Conservation (phyloP, 2,888 invertebrate genomes). For the Leucophenga maculata region DNA sequence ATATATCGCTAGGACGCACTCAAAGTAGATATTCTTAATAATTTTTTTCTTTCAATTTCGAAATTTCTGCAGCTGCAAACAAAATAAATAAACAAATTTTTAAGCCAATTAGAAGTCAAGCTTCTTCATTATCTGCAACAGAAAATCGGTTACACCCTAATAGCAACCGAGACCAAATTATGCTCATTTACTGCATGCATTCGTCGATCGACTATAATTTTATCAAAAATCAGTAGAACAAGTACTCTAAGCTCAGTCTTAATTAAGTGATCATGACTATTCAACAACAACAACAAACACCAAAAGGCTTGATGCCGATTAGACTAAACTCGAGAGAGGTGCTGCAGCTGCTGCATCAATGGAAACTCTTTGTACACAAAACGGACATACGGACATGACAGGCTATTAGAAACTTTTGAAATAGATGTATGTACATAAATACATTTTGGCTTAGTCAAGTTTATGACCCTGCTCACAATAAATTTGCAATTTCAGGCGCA, state of each 20-base stretch:
- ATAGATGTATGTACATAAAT: neutral
- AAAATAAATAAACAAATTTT: neutral
- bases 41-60: too few relatives aligned
- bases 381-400: too few relatives aligned
- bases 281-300: constrained; percentile 50
- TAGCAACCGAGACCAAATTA: constrained; percentile 55
- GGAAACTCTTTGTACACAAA: too few relatives aligned
- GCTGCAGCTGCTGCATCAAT: constrained; percentile 2
- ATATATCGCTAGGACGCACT: too few relatives aligned
- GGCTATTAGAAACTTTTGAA: neutral
- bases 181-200: constrained; percentile 55
- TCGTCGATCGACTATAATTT: constrained; percentile 44
- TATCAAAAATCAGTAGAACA: constrained; percentile 50
- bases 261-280: constrained; percentile 63
- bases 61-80: too few relatives aligned
- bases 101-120: neutral
- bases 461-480: neutral
- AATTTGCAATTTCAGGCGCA: constrained; percentile 3
- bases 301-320: neutral
- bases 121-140: constrained; percentile 11
- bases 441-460: too few relatives aligned
- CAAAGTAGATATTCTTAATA: too few relatives aligned
- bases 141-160: constrained; percentile 27
- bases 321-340: constrained; percentile 30
- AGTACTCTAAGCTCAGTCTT: constrained; percentile 41